phyloP scores from a whole-genome alignment of 2,797 vertebrate genomes.

The Mastacembelus armatus region DNA sequence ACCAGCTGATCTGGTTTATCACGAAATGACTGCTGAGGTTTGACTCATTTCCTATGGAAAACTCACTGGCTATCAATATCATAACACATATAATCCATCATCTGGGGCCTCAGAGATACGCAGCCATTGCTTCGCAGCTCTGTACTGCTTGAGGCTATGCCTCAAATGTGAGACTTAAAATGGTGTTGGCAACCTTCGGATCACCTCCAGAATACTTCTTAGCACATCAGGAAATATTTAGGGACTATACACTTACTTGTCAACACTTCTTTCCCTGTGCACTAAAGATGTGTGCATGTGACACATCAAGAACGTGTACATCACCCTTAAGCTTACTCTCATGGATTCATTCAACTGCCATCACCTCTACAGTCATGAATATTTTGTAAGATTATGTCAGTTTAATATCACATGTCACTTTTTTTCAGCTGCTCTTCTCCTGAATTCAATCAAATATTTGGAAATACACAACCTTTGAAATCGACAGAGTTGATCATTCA shows the following conservation, averaged over 20 bases:
- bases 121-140: conserved; percentile 33
- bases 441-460: conserved; percentile 1
- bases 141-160: conserved; percentile 36
- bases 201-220: conserved; percentile 33
- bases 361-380: neutral
- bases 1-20: conserved; percentile 48
- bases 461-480: conserved; percentile 1
- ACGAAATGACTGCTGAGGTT: conserved; percentile 39
- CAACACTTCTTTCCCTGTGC: neutral
- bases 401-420: neutral
- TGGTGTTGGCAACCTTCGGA: conserved; percentile 50
- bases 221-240: conserved; percentile 14
- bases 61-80: conserved; percentile 65
- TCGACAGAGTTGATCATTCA: conserved; percentile 36
- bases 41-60: conserved; percentile 63
- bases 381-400: neutral
- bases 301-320: neutral
- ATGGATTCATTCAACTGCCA: neutral
- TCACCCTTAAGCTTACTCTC: neutral
- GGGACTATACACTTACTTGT: conserved; percentile 7
- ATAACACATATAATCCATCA: conserved; percentile 65
- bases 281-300: neutral
- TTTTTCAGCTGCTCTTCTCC: neutral
- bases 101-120: conserved; percentile 43
- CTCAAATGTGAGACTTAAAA: conserved; percentile 50